These are phyloP conservation scores for Trididemnum nubilum DNA, from an alignment of 23 tunicate genomes.

Conservation along the genomic window DNA sequence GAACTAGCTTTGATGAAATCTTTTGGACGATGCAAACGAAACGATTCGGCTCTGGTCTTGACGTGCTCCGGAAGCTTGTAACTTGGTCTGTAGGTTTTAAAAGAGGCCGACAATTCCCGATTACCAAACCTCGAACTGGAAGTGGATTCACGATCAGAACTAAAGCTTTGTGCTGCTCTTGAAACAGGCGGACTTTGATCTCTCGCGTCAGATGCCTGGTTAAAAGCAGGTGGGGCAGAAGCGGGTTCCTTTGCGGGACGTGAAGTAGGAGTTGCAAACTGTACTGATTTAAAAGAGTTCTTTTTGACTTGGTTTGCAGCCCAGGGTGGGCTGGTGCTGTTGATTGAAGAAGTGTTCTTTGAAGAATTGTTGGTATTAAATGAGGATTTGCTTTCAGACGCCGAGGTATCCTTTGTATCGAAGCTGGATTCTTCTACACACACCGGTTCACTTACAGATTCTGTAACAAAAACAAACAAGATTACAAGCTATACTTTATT, in stretches of 20 bases:
- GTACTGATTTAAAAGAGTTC: conserved; percentile 29
- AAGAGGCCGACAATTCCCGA: conserved; percentile 57
- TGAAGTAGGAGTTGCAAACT: conserved; percentile 6
- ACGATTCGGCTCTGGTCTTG: conserved; percentile 42
- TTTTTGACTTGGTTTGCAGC: conserved; percentile 24
- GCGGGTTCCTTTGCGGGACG: conserved; percentile 4
- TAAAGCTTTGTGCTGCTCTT: no score
- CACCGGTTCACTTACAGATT: neutral
- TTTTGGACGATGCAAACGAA: conserved; percentile 67
- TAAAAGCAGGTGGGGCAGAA: conserved; percentile 27
- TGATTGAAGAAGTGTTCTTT: neutral
- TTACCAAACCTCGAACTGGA: conserved; percentile 29
- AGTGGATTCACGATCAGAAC: no score
- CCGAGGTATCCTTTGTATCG: neutral
- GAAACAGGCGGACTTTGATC: neutral
- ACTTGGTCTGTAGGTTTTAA: conserved; percentile 55
- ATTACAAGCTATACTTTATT: no score
- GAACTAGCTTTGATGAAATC: conserved; percentile 41
- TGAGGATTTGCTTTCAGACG: neutral
- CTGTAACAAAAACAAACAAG: neutral
- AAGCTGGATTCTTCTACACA: neutral
- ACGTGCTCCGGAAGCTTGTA: conserved; percentile 21
- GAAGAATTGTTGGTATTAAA: neutral
- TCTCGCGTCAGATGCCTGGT: neutral
- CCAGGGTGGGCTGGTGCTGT: conserved; percentile 26